A percentile compares a stretch with the other conserved stretches of the same genome.
Conservation (phyloP, 1,140 invertebrate genomes). For the Pentalonia nigronervosa region DNA sequence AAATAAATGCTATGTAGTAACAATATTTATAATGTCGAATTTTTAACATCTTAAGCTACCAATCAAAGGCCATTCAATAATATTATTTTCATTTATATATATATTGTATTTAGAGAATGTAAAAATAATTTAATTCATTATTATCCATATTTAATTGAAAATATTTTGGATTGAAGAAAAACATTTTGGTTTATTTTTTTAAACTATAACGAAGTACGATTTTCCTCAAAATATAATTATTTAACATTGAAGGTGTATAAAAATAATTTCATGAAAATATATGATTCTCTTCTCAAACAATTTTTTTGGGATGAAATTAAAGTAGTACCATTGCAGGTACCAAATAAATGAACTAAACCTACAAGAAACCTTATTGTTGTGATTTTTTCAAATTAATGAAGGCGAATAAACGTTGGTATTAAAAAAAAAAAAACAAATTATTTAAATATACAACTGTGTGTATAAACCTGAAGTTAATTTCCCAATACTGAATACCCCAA, state of each 20-base stretch:
- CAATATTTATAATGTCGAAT: not conserved
- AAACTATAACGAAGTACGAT: not conserved
- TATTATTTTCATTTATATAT: not conserved
- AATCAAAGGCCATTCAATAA: not conserved
- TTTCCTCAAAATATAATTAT: not conserved
- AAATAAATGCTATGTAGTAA: not conserved
- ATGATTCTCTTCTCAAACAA: not conserved
- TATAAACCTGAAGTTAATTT: too few species aligned
- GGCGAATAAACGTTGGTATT: not conserved
- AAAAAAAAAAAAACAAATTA: not conserved
- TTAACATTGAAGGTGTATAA: not conserved
- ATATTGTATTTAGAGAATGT: not conserved
- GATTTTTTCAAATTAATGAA: not conserved
- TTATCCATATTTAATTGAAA: not conserved
- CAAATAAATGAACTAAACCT: not conserved
- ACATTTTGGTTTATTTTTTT: not conserved
- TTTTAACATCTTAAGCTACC: not conserved
- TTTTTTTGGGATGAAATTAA: not conserved
- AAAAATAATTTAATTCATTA: not conserved
- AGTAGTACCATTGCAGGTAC: not conserved
- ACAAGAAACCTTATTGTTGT: not conserved
- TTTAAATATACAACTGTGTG: too few species aligned
- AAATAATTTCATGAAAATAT: not conserved
- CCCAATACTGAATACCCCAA: not conserved
- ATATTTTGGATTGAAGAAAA: not conserved